Evolutionary conservation across 2,888 invertebrate genomes (phyloP).

Genomic region (Limenitis camilla): DNA sequence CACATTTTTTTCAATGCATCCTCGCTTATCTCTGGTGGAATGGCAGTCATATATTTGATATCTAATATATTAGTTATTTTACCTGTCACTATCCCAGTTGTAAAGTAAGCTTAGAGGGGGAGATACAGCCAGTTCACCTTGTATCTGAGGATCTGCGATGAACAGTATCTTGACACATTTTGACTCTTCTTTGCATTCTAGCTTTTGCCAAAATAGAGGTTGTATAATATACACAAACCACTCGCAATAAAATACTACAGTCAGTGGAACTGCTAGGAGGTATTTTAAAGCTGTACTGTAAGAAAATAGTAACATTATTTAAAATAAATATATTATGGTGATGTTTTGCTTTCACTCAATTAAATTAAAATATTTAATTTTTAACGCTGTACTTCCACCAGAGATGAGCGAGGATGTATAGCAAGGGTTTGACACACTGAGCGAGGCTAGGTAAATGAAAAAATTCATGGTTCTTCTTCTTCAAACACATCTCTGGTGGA

Average conservation of each 20-base stretch:
- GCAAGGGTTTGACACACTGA: no score
- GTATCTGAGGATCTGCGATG: constrained; percentile 94
- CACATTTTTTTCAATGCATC: no score
- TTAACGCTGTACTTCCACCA: no score
- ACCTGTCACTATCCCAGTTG: constrained; percentile 94
- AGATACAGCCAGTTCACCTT: constrained; percentile 85
- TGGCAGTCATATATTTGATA: no score
- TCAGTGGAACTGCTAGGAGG: constrained; percentile 39
- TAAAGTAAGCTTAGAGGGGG: constrained; percentile 80
- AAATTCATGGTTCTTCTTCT: no score
- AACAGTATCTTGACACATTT: constrained; percentile 79
- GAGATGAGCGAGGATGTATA: no score
- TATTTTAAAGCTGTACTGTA: constrained; percentile 52
- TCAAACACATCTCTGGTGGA: no score
- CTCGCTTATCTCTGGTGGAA: no score
- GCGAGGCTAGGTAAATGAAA: no score
- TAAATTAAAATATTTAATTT: no score
- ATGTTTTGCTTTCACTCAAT: no score
- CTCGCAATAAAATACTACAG: constrained; percentile 69
- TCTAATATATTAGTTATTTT: constrained; percentile 29
- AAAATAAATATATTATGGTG: background rate
- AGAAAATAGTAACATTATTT: constrained; percentile 8
- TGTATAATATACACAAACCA: constrained; percentile 67
- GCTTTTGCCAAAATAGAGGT: constrained; percentile 54
- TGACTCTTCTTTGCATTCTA: constrained; percentile 56